A percentile compares a stretch with the other conserved stretches of the same genome.
Evolutionary conservation across 2,797 vertebrate genomes (phyloP).

Genomic region (Graptemys geographica): DNA sequence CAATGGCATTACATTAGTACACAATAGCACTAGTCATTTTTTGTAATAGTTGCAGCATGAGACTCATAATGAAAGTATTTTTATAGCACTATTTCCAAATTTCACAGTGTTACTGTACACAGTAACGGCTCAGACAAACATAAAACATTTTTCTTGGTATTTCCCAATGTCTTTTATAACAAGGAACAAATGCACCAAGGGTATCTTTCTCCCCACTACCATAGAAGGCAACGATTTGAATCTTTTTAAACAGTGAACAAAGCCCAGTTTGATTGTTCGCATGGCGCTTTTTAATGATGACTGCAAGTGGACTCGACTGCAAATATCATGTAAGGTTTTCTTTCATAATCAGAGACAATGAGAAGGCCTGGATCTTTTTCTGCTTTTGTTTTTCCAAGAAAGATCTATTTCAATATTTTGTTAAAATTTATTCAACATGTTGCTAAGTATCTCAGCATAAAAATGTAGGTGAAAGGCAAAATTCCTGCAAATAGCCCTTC

Average conservation of each 20-base stretch:
- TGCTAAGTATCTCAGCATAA: not conserved
- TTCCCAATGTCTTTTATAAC: not conserved
- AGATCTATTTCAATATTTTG: not conserved
- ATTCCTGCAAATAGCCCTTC: not conserved
- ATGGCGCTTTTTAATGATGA: not conserved
- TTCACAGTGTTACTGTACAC: not conserved
- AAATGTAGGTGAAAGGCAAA: not conserved
- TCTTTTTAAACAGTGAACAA: not conserved
- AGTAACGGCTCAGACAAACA: not conserved
- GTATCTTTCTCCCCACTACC: not conserved
- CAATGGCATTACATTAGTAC: not conserved
- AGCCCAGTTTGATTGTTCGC: not conserved
- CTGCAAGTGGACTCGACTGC: not conserved
- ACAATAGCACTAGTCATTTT: not conserved
- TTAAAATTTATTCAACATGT: not conserved
- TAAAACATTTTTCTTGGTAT: not conserved
- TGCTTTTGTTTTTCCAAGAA: not conserved
- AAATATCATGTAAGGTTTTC: not conserved
- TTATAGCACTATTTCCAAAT: not conserved
- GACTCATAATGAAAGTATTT: not conserved
- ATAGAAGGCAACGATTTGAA: not conserved
- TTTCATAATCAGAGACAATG: not conserved
- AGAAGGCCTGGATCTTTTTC: not conserved
- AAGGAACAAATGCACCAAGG: not conserved
- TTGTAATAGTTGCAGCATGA: not conserved